Evolutionary conservation across 2,113 vertebrate genomes (phyloP), one percentile per base, ranked within the genome.

Genomic region (Hippopotamus amphibius): DNA sequence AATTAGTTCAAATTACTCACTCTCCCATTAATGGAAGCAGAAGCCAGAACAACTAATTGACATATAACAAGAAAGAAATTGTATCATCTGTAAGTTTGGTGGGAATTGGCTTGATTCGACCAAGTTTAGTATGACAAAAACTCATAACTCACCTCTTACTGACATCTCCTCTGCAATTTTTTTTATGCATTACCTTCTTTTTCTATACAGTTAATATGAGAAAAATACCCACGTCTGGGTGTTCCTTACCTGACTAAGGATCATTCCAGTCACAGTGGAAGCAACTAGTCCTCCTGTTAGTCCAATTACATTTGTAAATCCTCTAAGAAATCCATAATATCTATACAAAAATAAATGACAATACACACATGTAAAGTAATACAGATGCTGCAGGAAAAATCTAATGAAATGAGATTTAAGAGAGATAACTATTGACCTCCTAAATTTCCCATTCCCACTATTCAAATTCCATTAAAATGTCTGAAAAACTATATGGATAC

Each of bases 271-370:
- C 9, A 96, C 4, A 30, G 66, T 59, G 57, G 94, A 85, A 55
- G 82, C 65, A 85, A 48, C 19, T 0, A 97, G 28, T 26, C 46
- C 87, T 65, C 94, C 94, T 26, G 37, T 11, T 48, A 93, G 88
- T 76, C 97, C 97, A 66, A 65, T 12, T 26, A 96, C 8, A 26
- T 11, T 0, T 53, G 90, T 71, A 37, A 88, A 0, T 66, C 82
- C 92, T 81, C 55, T 93, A 77, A 97, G 59, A 77, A 97, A 96
- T 71, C 94, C 96, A 5, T 77, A 97, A 28, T 96, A 97, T 61
- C 97, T 97, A 24, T 33, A 24, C 12, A 61, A 59, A 71, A 57
- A 83, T n/a, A 13, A 94, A 65, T 0, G 33, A 63, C 2, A 72
- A 9, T 6, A 68, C 50, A 43, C 14, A 21, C 46, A 19, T 24